Base-by-base conservation (phyloP, 2,888 invertebrate genomes). In the Auanema sp. region DNA sequence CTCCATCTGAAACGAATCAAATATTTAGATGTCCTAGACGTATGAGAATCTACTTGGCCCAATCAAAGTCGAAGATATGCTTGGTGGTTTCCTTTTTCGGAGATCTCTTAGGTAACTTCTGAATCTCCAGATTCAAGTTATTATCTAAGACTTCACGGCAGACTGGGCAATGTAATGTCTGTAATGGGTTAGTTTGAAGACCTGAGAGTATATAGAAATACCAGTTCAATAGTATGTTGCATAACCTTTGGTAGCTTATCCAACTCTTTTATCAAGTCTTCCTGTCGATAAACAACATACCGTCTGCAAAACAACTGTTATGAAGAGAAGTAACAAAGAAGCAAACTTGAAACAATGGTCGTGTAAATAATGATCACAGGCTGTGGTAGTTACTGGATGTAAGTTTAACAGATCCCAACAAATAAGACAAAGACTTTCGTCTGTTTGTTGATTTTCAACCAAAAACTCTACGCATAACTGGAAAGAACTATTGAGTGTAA, bases 331-430 rank as follows among this genome's bases (percentile, higher is more conserved):
- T 16, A 25, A 25, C 1, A n/a, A 23, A 40, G 44, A 44, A 23
- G 4, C 6, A 8, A 43, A 57, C 55, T 62, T 44, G 24, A 65
- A 53, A 25, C 68, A 68, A 1, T 33, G 16, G 18, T 44, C 43
- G 43, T 68, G 68, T 16, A 63, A 44, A 55, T 65, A 68, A 58
- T 68, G 68, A 23, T 68, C 68, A 40, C 68, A 68, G 2, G 55
- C 40, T 23, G 68, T 68, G 3, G 44, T 51, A 2, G 56, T 40
- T 24, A 58, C 58, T 1, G 61, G 50, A 1, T 42, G 40, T 16
- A 44, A 58, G 1, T 25, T 33, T n/a, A 68, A 59, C 8, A 60
- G 18, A 25, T 59, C 62, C 18, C 65, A 54, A 49, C 68, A 68
- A 25, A 68, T 68, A 25, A 65, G 68, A 43, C 68, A 68, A 16